phyloP scores from a whole-genome alignment of 2,888 invertebrate genomes.

The Allygus modestus region DNA sequence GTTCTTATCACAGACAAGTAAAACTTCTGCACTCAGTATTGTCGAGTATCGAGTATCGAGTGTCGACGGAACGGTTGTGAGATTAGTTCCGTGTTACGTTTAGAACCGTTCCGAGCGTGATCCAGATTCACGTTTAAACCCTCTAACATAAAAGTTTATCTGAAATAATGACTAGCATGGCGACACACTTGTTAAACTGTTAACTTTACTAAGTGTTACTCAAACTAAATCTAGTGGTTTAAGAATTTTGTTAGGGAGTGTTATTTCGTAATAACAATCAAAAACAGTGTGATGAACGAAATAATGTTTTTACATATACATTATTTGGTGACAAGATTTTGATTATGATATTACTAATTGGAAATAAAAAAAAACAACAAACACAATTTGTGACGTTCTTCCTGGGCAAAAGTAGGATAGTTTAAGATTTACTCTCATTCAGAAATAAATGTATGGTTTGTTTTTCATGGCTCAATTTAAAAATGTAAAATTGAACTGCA shows the following conservation, averaged over 20 bases:
- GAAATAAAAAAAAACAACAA: too few relatives aligned
- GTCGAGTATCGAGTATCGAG: conserved; percentile 19
- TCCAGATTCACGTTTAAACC: conserved; percentile 10
- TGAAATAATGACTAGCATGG: conserved; percentile 14
- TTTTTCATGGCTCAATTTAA: too few relatives aligned
- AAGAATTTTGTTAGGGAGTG: conserved; percentile 23
- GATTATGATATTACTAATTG: too few relatives aligned
- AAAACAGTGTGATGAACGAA: conserved; percentile 13
- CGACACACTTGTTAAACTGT: conserved; percentile 36
- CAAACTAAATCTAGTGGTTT: conserved; percentile 30
- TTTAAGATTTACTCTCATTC: background rate
- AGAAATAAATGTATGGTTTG: too few relatives aligned
- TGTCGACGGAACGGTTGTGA: background rate
- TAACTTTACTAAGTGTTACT: conserved; percentile 43
- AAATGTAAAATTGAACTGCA: too few relatives aligned
- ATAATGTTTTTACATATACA: too few relatives aligned
- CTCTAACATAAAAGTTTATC: background rate
- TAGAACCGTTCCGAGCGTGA: background rate
- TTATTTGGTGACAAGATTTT: too few relatives aligned
- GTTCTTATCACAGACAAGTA: conserved; percentile 59
- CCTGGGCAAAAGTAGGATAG: too few relatives aligned
- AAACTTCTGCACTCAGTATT: conserved; percentile 45
- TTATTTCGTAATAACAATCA: background rate
- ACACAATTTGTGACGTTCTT: too few relatives aligned
- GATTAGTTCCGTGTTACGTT: conserved; percentile 39